A percentile compares a stretch with the other conserved stretches of the same genome.
phyloP scores from a whole-genome alignment of 2,797 vertebrate species.

The Anabas testudineus region DNA sequence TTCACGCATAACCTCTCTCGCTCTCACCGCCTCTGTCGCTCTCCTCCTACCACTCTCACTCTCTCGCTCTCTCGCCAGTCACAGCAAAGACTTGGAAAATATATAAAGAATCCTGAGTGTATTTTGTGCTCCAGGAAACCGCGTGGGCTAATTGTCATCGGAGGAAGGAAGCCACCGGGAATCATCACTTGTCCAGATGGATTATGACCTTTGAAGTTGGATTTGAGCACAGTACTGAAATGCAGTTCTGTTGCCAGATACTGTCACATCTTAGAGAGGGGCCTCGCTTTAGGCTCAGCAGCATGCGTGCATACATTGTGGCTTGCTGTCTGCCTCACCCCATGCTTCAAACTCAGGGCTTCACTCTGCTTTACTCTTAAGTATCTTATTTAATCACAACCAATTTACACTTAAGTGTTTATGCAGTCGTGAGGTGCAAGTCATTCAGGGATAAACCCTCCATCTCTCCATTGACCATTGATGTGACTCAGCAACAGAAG shows the following conservation, averaged over 20 bases:
- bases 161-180: slow-evolving; percentile 43
- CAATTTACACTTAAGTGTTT: slow-evolving; percentile 35
- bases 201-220: slow-evolving; percentile 81
- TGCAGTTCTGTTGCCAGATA: slow-evolving; percentile 70
- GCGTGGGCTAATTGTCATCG: slow-evolving; percentile 60
- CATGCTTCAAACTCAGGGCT: slow-evolving; percentile 27
- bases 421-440: slow-evolving; percentile 41
- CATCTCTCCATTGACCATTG: slow-evolving; percentile 34
- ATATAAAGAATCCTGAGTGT: slow-evolving; percentile 67
- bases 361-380: slow-evolving; percentile 38
- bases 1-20: slow-evolving; percentile 70
- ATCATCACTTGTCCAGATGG: slow-evolving; percentile 73
- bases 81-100: slow-evolving; percentile 59
- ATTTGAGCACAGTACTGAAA: slow-evolving; percentile 70
- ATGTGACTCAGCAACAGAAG: slow-evolving; percentile 44
- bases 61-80: slow-evolving; percentile 41
- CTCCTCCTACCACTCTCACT: slow-evolving; percentile 19
- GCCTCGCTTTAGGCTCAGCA: slow-evolving; percentile 40
- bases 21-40: slow-evolving; percentile 42
- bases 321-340: slow-evolving; percentile 33
- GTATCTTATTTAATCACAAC: slow-evolving; percentile 44
- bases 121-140: slow-evolving; percentile 65
- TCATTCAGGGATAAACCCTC: slow-evolving; percentile 39
- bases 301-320: slow-evolving; percentile 20
- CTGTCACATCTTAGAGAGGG: slow-evolving; percentile 63